A percentile compares a stretch with the other conserved stretches of the same genome.
Conservation (phyloP, 2,113 vertebrate species). For the Heloderma charlesbogerti region DNA sequence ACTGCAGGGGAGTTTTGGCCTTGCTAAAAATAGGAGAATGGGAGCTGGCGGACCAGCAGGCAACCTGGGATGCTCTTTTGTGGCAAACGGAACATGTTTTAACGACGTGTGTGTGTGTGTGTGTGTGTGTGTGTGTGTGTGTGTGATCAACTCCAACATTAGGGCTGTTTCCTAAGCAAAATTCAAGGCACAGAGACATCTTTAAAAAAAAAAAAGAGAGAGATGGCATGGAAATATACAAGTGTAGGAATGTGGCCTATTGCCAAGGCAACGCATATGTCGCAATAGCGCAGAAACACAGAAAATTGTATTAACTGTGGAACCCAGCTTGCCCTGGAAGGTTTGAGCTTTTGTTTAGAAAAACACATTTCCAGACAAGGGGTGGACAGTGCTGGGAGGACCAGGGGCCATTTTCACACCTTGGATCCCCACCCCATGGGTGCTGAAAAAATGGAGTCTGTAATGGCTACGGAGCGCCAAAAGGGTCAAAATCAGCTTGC, state of each 20-base stretch:
- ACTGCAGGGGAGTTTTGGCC: conserved; percentile 55
- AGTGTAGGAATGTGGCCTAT: not conserved
- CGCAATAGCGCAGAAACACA: not conserved
- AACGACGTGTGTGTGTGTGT: conserved; percentile 14
- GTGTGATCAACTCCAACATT: not conserved
- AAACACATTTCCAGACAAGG: too few species aligned
- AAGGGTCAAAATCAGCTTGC: too few species aligned
- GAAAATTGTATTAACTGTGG: not conserved
- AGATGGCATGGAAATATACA: not conserved
- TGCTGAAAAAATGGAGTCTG: too few species aligned
- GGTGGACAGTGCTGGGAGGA: too few species aligned
- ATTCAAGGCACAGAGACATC: not conserved
- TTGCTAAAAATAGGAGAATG: conserved; percentile 58
- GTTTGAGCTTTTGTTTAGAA: not conserved
- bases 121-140: not conserved
- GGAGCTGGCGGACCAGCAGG: not conserved
- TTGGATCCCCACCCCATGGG: too few species aligned
- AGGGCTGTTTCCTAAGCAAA: not conserved
- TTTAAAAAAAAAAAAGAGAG: not conserved
- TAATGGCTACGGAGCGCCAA: too few species aligned
- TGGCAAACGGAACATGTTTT: not conserved
- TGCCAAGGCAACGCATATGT: not conserved
- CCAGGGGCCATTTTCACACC: too few species aligned
- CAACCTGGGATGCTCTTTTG: not conserved
- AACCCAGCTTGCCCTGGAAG: not conserved